phyloP scores from a whole-genome alignment of 2,113 vertebrate species.

The Xenopus laevis region DNA sequence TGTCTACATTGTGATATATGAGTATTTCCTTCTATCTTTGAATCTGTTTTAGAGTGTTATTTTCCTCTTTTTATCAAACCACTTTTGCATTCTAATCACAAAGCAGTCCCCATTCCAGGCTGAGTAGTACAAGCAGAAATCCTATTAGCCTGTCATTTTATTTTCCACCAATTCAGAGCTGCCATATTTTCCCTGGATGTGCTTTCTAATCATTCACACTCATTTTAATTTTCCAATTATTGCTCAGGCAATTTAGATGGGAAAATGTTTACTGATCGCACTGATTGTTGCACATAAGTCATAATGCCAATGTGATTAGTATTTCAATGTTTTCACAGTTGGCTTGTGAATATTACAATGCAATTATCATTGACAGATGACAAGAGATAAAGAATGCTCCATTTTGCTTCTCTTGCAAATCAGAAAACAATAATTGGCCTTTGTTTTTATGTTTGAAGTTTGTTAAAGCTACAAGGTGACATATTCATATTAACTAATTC shows the following conservation, averaged over 20 bases:
- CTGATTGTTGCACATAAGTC: slow-evolving; percentile 45
- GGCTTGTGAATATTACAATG: slow-evolving; percentile 44
- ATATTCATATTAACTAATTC: slow-evolving; percentile 20
- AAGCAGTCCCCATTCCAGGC: neutral
- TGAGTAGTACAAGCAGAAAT: slow-evolving; percentile 16
- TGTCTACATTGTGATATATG: no score
- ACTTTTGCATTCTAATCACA: slow-evolving; percentile 23
- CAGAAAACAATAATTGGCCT: slow-evolving; percentile 42
- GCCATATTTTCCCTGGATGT: slow-evolving; percentile 35
- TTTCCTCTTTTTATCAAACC: neutral
- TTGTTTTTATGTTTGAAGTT: slow-evolving; percentile 37
- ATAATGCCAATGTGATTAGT: slow-evolving; percentile 47
- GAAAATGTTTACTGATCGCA: slow-evolving; percentile 41
- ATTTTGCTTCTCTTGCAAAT: slow-evolving; percentile 30
- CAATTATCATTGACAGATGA: slow-evolving; percentile 44
- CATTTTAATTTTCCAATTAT: slow-evolving; percentile 44
- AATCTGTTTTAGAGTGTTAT: neutral
- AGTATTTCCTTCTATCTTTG: no score
- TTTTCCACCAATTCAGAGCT: slow-evolving; percentile 15
- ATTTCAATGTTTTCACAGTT: slow-evolving; percentile 45
- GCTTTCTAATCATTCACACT: slow-evolving; percentile 35
- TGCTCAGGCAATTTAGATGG: slow-evolving; percentile 44
- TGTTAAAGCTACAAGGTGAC: slow-evolving; percentile 27
- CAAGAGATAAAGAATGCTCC: slow-evolving; percentile 30
- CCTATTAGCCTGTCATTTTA: neutral